These are phyloP conservation scores for Muscicapa striata DNA, from an alignment of 2,797 vertebrate species.

Conservation along the genomic window DNA sequence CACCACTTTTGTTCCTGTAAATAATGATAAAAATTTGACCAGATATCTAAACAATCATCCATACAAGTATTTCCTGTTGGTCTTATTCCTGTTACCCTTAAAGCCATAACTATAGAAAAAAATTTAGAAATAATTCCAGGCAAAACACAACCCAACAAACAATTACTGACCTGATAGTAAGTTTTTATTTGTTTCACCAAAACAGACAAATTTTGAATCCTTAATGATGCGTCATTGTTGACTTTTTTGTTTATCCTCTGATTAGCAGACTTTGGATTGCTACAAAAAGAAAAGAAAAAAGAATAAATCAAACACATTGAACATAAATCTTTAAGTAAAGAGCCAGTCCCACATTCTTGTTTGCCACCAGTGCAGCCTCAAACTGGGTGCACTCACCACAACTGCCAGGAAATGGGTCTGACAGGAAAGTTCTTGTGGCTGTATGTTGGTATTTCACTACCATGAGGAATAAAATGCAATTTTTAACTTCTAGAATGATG, in stretches of 20 bases:
- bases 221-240: constrained; percentile 92
- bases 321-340: background rate
- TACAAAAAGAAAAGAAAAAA: constrained; percentile 60
- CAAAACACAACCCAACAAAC: constrained; percentile 3
- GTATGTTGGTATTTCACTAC: background rate
- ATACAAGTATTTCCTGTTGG: background rate
- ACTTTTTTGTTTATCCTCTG: constrained; percentile 97
- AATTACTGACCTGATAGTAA: constrained; percentile 92
- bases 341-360: background rate
- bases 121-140: background rate
- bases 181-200: constrained; percentile 93
- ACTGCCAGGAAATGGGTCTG: background rate
- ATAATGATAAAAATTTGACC: background rate
- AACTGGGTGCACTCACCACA: background rate
- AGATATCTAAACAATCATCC: background rate
- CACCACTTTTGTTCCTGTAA: background rate
- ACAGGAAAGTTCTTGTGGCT: background rate
- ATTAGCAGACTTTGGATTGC: constrained; percentile 90
- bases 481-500: background rate
- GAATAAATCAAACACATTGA: background rate
- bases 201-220: constrained; percentile 94
- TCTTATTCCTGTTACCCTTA: background rate
- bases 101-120: background rate
- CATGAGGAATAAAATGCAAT: accelerated
- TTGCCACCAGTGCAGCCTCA: background rate